Evolutionary conservation across 2,797 vertebrate genomes (phyloP), one percentile per base, ranked within the genome.

Genomic region (Coluber constrictor): DNA sequence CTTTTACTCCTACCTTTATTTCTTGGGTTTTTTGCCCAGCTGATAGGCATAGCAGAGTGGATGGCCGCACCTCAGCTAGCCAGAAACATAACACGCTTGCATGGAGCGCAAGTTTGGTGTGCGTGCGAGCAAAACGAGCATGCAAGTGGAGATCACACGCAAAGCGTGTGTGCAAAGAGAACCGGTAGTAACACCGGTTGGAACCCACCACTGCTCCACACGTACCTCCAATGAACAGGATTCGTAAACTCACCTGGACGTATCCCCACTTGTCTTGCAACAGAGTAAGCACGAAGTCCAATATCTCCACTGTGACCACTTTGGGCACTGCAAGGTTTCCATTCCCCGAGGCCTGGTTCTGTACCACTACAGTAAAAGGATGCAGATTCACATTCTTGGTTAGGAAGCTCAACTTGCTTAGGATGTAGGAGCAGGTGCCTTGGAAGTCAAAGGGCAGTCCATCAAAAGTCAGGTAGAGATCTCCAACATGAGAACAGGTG

Each of bases 391-490:
- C 88, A 54, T 37, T 47, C 3, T 89, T 87, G 0, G 87, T 90
- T 6, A 6, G 57, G 57, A 20, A 1, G 74, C 95, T 96, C 51
- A 2, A 0, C 0, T 93, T 92, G 0, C 89, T 59, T 16, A 98
- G 92, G 59, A 97, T 92, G 3, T 98, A 98, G 55, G 94, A 91
- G 61, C 97, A 98, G 51, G 97, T 98, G 4, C 98, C 98, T 90
- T 97, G 97, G 95, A 98, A 98, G 86, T 97, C 94, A 86, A 96
- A 97, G 25, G 37, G 9, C 29, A 88, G 92, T 37, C 97, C 96
- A 3, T 98, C 98, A 32, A 98, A 98, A 18, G 98, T 98, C 93
- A 96, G 96, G 93, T 97, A 98, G 94, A 97, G 96, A 20, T 96
- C 96, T 90, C 97, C 97, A 79, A 95, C 94, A 9, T 96, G 96